A percentile compares a stretch with the other conserved stretches of the same genome.
Conservation (phyloP, 2,797 vertebrate genomes). For the Sebastes wilsoni region DNA sequence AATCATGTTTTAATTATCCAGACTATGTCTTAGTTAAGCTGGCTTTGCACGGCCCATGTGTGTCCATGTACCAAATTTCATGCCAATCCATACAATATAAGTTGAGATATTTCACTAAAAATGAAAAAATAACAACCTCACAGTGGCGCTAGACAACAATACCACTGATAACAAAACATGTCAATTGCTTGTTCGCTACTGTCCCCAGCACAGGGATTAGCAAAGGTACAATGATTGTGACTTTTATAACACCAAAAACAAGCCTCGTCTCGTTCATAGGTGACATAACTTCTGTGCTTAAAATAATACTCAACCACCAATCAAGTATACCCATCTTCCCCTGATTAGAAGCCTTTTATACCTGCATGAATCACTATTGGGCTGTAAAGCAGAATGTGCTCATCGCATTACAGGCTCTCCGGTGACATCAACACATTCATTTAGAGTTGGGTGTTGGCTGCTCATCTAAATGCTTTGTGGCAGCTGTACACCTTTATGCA, state of each 20-base stretch:
- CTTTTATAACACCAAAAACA: background rate
- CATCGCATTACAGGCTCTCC: background rate
- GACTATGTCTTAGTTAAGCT: background rate
- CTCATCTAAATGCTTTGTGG: constrained; percentile 1
- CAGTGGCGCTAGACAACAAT: background rate
- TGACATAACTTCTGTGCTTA: background rate
- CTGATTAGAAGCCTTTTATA: background rate
- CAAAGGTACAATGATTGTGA: background rate
- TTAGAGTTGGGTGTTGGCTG: constrained; percentile 13
- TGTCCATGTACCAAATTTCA: background rate
- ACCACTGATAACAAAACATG: background rate
- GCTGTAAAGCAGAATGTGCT: background rate
- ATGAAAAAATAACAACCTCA: background rate
- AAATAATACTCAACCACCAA: background rate
- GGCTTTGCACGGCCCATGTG: background rate
- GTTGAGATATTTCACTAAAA: background rate
- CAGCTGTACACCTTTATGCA: background rate
- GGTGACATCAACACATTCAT: constrained; percentile 1
- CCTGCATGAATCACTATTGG: background rate
- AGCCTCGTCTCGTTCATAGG: background rate
- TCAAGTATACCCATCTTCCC: background rate
- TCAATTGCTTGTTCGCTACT: background rate
- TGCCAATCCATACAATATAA: background rate
- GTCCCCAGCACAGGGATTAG: background rate
- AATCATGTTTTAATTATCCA: background rate